A percentile compares a stretch with the other conserved stretches of the same genome.
Evolutionary conservation across 2,113 vertebrate genomes (phyloP).

Genomic region (Onychostoma macrolepis): DNA sequence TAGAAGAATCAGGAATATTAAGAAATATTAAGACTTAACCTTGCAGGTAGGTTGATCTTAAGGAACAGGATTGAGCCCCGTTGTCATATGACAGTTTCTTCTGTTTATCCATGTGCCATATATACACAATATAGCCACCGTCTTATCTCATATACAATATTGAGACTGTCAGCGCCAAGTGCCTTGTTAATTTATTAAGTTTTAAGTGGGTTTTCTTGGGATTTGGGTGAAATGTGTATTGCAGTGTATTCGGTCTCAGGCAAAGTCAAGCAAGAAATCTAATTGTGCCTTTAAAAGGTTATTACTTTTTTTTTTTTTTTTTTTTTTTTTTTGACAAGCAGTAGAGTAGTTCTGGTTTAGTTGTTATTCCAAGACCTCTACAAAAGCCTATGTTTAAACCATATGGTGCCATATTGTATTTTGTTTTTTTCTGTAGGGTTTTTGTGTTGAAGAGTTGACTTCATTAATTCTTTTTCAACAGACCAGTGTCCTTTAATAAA

Average conservation of each 20-base stretch:
- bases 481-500: conserved; percentile 9
- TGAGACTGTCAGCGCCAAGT: conserved; percentile 5
- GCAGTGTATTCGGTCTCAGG: not conserved
- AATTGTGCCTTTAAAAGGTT: not conserved
- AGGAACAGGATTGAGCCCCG: not conserved
- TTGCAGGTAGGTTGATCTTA: not conserved
- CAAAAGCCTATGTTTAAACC: not conserved
- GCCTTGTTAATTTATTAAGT: conserved; percentile 44
- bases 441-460: not conserved
- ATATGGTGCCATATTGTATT: not conserved
- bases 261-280: not conserved
- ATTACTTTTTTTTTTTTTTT: not conserved
- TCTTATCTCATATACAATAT: not conserved
- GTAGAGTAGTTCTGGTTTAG: not conserved
- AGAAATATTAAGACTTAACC: not conserved
- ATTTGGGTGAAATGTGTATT: not conserved
- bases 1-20: not conserved
- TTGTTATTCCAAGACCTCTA: not conserved
- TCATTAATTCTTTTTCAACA: not conserved
- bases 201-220: conserved; percentile 11
- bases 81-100: not conserved
- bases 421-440: not conserved
- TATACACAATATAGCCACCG: not conserved
- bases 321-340: not conserved
- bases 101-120: not conserved